Evolutionary conservation across 1,140 invertebrate genomes (phyloP).

Genomic region (Oryctes rhinoceros): DNA sequence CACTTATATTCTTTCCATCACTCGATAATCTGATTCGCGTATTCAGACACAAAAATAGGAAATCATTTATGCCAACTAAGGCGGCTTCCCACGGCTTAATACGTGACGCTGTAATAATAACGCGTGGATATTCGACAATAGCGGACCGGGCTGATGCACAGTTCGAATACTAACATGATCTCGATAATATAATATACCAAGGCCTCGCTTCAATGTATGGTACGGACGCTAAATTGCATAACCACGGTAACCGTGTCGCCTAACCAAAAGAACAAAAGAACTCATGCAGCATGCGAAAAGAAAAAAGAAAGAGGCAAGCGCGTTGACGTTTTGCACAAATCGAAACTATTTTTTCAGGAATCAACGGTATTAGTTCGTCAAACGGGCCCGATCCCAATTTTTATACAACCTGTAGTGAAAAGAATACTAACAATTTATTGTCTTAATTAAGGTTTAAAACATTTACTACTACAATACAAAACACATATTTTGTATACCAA

Average conservation of each 20-base stretch:
- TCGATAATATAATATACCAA: neutral
- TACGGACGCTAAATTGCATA: neutral
- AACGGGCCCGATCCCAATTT: neutral
- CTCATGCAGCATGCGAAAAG: neutral
- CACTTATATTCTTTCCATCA: neutral
- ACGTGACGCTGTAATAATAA: neutral
- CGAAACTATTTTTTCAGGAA: neutral
- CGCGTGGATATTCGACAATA: slow-evolving; percentile 17
- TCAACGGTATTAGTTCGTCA: neutral
- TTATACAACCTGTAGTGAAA: no score
- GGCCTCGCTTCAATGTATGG: neutral
- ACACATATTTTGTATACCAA: no score
- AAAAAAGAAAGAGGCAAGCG: neutral
- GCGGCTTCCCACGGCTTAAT: slow-evolving; percentile 16
- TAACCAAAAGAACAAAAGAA: neutral
- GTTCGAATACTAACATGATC: slow-evolving; percentile 21
- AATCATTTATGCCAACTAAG: neutral
- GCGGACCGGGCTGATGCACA: slow-evolving; percentile 12
- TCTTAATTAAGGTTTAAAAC: no score
- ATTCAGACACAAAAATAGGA: neutral
- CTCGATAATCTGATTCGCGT: neutral
- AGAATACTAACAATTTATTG: no score
- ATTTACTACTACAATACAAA: no score
- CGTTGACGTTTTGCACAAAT: slow-evolving; percentile 1
- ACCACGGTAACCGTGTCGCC: neutral